Evolutionary conservation across 35 echinoderm and acorn worm genomes (phyloP).

Genomic region (Ophiothrix spiculata): DNA sequence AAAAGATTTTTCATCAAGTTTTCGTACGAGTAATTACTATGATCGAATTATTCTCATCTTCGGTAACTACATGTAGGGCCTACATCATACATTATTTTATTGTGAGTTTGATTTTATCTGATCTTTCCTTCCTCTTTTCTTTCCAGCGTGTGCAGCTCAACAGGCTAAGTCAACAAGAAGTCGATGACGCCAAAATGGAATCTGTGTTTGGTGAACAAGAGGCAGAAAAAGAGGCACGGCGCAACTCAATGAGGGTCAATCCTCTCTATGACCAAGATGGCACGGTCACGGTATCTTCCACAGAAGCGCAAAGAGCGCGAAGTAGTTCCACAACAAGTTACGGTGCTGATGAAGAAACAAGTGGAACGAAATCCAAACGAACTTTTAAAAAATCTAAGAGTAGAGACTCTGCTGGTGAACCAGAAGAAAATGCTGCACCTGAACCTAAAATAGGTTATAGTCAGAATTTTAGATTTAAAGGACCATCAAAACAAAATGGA

Average conservation of each 20-base stretch:
- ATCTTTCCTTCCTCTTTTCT: slow-evolving; percentile 20
- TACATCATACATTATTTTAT: too few relatives aligned
- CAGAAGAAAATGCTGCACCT: not conserved
- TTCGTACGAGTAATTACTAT: too few relatives aligned
- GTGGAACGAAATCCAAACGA: not conserved
- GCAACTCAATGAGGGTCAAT: slow-evolving; percentile 67
- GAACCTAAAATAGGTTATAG: slow-evolving; percentile 38
- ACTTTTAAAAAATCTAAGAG: slow-evolving; percentile 27
- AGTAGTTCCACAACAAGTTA: not conserved
- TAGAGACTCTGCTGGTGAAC: not conserved
- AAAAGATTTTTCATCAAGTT: too few relatives aligned
- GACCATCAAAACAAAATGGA: not conserved
- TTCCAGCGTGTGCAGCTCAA: slow-evolving; percentile 70
- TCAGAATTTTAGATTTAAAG: slow-evolving; percentile 15
- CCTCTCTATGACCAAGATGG: slow-evolving; percentile 71
- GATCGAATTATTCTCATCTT: too few relatives aligned
- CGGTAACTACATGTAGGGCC: too few relatives aligned
- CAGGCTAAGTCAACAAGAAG: slow-evolving; percentile 54
- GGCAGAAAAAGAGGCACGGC: not conserved
- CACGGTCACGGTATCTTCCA: slow-evolving; percentile 37
- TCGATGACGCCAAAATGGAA: slow-evolving; percentile 79
- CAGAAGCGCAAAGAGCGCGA: slow-evolving; percentile 1
- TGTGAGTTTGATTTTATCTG: not conserved
- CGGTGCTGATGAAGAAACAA: not conserved
- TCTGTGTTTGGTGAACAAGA: slow-evolving; percentile 60